Percentiles rank a stretch among this genome's conserved stretches.
phyloP scores from a whole-genome alignment of 2,888 invertebrate species.

The Andrena flavipes region DNA sequence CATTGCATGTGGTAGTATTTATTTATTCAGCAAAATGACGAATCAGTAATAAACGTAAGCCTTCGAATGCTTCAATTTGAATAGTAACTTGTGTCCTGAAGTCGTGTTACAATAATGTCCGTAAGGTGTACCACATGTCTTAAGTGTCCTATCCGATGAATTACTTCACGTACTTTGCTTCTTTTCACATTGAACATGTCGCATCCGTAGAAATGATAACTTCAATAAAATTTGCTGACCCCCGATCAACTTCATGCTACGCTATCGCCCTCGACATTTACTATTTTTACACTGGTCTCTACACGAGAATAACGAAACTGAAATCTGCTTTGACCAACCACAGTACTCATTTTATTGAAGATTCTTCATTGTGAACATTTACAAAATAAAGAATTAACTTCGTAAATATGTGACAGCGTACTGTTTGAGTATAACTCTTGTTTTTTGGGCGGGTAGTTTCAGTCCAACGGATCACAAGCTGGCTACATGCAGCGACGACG shows the following conservation, averaged over 20 bases:
- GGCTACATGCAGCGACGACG: slow-evolving; percentile 99
- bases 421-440: slow-evolving; percentile 76
- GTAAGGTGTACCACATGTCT: slow-evolving; percentile 57
- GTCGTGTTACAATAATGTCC: slow-evolving; percentile 56
- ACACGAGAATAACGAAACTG: slow-evolving; percentile 16
- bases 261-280: slow-evolving; percentile 13
- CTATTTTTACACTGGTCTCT: slow-evolving; percentile 9
- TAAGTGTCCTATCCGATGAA: slow-evolving; percentile 22
- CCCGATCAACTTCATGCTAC: slow-evolving; percentile 4
- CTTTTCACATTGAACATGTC: slow-evolving; percentile 30
- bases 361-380: slow-evolving; percentile 40
- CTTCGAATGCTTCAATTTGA: slow-evolving; percentile 42
- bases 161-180: slow-evolving; percentile 17
- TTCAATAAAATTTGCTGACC: slow-evolving; percentile 55
- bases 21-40: slow-evolving; percentile 46
- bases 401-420: slow-evolving; percentile 65
- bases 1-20: slow-evolving; percentile 58
- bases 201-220: slow-evolving; percentile 41
- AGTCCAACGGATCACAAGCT: slow-evolving; percentile 99
- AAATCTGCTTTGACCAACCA: slow-evolving; percentile 4
- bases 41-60: slow-evolving; percentile 69
- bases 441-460: slow-evolving; percentile 90
- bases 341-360: slow-evolving; percentile 29
- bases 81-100: slow-evolving; percentile 23
- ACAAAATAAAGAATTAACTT: slow-evolving; percentile 66